These are phyloP conservation scores for Leucozona laternaria DNA, from an alignment of 2,888 invertebrate species.

Conservation along the genomic window DNA sequence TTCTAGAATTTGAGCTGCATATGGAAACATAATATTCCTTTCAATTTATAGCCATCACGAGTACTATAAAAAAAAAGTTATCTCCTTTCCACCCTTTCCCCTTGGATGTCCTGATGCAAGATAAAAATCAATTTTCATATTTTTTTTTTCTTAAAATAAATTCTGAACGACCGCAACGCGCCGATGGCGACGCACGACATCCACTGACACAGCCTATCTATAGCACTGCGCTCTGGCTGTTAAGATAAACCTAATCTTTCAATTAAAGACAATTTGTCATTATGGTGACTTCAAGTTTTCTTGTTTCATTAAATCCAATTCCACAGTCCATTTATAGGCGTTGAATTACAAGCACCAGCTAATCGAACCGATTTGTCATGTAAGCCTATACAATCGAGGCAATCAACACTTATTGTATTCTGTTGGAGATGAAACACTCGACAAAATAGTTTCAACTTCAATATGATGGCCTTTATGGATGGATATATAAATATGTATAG, in stretches of 20 bases:
- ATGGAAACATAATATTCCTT: background rate
- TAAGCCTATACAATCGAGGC: conserved; percentile 77
- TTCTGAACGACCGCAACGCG: background rate
- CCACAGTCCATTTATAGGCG: conserved; percentile 84
- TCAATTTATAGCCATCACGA: background rate
- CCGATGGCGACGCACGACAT: background rate
- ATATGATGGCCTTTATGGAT: conserved; percentile 3
- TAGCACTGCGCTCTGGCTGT: background rate
- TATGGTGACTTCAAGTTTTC: conserved; percentile 75
- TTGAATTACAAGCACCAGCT: conserved; percentile 84
- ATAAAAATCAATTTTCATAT: conserved; percentile 1
- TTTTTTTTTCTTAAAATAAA: background rate
- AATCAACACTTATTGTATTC: conserved; percentile 82
- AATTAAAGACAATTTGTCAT: conserved; percentile 84
- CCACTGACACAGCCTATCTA: background rate
- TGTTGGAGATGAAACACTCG: conserved; percentile 37
- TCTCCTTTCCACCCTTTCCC: background rate
- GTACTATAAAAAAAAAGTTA: background rate
- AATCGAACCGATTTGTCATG: conserved; percentile 83
- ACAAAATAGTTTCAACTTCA: conserved; percentile 38
- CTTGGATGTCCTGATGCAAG: conserved; percentile 7
- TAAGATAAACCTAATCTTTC: conserved; percentile 82
- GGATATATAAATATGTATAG: background rate
- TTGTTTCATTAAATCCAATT: conserved; percentile 78
- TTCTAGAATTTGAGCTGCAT: background rate